These are phyloP conservation scores for Calosoma granatense DNA, from an alignment of 1,140 invertebrate genomes.

Conservation along the genomic window DNA sequence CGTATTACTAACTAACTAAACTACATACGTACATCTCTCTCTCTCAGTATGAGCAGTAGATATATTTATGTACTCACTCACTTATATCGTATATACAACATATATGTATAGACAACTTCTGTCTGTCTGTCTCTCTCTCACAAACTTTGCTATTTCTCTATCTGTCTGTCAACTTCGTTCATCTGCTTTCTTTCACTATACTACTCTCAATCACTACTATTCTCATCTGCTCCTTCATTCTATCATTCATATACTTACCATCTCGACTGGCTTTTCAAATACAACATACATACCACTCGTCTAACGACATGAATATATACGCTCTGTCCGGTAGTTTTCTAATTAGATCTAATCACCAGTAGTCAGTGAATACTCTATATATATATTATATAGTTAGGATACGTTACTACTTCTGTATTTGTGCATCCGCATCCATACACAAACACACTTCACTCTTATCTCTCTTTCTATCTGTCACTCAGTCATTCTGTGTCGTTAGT, in stretches of 20 bases:
- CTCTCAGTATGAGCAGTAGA: conserved; percentile 17
- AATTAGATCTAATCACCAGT: neutral
- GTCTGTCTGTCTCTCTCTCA: neutral
- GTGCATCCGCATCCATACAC: neutral
- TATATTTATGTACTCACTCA: neutral
- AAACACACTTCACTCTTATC: too few species aligned
- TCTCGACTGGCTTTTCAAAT: neutral
- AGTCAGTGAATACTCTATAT: too few species aligned
- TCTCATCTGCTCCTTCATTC: neutral
- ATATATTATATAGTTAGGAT: too few species aligned
- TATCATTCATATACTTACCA: neutral
- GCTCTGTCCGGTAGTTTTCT: neutral
- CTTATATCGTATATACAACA: too few species aligned
- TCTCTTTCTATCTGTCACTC: too few species aligned
- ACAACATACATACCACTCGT: neutral
- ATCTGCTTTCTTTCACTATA: neutral
- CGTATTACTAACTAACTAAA: conserved; percentile 8
- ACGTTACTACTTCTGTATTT: neutral
- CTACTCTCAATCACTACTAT: too few species aligned
- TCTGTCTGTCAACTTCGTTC: neutral
- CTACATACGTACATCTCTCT: conserved; percentile 17
- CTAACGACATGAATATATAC: neutral
- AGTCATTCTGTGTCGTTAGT: too few species aligned
- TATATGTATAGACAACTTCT: too few species aligned
- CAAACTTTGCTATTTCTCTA: neutral